phyloP scores from a whole-genome alignment of 2,113 vertebrate species.

The Ascaphus truei region DNA sequence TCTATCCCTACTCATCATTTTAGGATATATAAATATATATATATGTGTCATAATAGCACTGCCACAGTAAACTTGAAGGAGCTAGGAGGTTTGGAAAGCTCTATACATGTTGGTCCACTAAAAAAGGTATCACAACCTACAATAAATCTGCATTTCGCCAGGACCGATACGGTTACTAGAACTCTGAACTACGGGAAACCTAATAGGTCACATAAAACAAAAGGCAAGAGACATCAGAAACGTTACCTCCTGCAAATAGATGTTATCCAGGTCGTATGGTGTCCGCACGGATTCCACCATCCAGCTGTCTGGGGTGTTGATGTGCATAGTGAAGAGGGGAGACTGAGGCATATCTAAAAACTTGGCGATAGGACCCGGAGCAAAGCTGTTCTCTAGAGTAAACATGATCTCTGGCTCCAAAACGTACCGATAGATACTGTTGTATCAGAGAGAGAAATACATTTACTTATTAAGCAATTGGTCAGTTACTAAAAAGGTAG shows the following conservation, averaged over 20 bases:
- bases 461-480: background rate
- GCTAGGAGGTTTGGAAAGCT: no score
- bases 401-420: constrained; percentile 89
- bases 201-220: no score
- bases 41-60: no score
- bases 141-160: no score
- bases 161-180: no score
- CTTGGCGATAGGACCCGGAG: constrained; percentile 83
- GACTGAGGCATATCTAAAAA: constrained; percentile 97
- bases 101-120: no score
- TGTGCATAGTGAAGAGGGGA: constrained; percentile 90
- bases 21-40: no score
- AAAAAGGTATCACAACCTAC: no score
- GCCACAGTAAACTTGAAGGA: no score
- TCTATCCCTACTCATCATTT: no score
- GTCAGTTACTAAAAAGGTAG: background rate
- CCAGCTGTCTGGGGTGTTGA: constrained; percentile 95
- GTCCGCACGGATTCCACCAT: constrained; percentile 95
- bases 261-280: constrained; percentile 93
- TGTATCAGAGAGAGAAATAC: constrained; percentile 38
- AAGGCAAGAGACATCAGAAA: no score
- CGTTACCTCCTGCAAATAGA: constrained; percentile 90
- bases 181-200: no score
- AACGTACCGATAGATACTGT: constrained; percentile 91
- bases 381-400: constrained; percentile 72